A percentile compares a stretch with the other conserved stretches of the same genome.
Conservation (phyloP, 2,113 vertebrate genomes). For the Tinamus guttatus region DNA sequence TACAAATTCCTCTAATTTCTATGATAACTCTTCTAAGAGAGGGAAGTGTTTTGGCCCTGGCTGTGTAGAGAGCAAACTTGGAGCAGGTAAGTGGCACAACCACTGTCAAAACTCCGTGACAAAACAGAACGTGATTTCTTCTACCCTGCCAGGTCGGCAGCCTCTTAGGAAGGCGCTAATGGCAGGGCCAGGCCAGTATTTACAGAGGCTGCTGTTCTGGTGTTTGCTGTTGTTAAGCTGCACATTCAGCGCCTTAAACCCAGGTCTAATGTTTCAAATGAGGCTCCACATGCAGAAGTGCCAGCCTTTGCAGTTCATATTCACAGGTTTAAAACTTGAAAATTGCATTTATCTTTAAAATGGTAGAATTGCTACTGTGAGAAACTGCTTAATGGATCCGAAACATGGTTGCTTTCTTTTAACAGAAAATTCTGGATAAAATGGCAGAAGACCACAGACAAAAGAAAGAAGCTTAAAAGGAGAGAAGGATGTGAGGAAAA, state of each 20-base stretch:
- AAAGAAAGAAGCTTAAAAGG: conserved; percentile 80
- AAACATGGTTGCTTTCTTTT: background rate
- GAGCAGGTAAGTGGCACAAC: background rate
- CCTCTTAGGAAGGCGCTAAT: rapidly evolving
- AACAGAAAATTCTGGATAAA: conserved; percentile 85
- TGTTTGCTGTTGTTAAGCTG: background rate
- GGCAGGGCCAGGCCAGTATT: too few species aligned
- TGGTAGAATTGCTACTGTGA: background rate
- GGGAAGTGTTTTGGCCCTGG: background rate
- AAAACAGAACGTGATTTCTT: background rate
- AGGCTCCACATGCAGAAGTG: background rate
- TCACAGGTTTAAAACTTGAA: background rate
- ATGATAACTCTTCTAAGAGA: background rate
- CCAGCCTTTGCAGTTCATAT: background rate
- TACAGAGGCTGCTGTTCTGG: background rate
- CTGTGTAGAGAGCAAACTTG: background rate
- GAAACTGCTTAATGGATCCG: background rate
- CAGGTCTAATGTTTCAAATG: background rate
- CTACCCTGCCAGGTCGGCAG: background rate
- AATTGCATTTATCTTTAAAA: background rate
- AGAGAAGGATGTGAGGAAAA: conserved; percentile 71
- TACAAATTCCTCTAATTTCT: background rate
- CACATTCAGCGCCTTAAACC: rapidly evolving
- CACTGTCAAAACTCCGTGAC: background rate
- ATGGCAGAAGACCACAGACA: conserved; percentile 81